Evolutionary conservation across 2,888 invertebrate species (phyloP).

Genomic region (Hermodice carunculata): DNA sequence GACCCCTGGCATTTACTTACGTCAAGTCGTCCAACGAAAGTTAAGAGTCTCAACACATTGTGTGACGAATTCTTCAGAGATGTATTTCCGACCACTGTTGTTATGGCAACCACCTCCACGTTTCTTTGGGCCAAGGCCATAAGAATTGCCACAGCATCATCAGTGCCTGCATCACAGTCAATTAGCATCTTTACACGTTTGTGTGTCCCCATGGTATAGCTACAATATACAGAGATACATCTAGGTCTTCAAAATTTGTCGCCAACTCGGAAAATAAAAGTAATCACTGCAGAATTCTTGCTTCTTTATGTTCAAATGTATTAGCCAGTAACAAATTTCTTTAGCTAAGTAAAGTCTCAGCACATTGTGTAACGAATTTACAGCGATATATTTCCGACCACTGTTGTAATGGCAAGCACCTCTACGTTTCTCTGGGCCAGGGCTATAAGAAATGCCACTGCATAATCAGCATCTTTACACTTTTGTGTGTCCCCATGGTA

Average conservation of each 20-base stretch:
- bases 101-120: conserved; percentile 19
- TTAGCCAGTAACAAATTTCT: too few relatives aligned
- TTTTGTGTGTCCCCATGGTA: too few relatives aligned
- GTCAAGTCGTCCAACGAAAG: conserved; percentile 11
- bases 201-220: too few relatives aligned
- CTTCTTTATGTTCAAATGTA: too few relatives aligned
- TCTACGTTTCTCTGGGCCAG: conserved; percentile 11
- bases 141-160: conserved; percentile 27
- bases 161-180: conserved; percentile 24
- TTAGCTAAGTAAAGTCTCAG: too few relatives aligned
- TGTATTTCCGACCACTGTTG: conserved; percentile 24
- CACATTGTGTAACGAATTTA: conserved; percentile 3
- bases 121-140: conserved; percentile 13
- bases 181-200: conserved; percentile 22
- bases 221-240: too few relatives aligned
- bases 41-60: conserved; percentile 9
- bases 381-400: conserved; percentile 17
- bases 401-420: conserved; percentile 21
- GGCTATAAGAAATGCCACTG: conserved; percentile 21
- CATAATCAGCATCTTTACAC: conserved; percentile 29
- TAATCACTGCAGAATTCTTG: too few relatives aligned
- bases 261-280: too few relatives aligned
- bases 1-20: too few relatives aligned
- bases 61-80: background rate
- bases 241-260: too few relatives aligned